phyloP scores from a whole-genome alignment of 2,888 invertebrate genomes.

The Macrophya annulata region DNA sequence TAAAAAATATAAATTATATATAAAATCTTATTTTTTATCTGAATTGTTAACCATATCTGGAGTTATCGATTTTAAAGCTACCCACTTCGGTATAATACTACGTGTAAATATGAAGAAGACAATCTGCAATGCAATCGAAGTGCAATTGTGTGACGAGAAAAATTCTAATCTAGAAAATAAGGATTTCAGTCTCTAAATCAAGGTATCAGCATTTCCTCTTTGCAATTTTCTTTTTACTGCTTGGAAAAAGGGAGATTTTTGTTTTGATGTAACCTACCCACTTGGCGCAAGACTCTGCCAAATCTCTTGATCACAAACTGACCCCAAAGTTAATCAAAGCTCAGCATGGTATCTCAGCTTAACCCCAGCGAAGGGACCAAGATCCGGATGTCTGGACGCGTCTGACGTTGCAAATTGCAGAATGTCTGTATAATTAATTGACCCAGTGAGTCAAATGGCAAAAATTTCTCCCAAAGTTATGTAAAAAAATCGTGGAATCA shows the following conservation, averaged over 20 bases:
- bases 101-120: not conserved
- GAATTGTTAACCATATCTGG: too few relatives aligned
- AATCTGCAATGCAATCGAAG: not conserved
- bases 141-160: not conserved
- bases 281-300: not conserved
- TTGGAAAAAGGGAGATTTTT: not conserved
- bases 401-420: slow-evolving; percentile 25
- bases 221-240: not conserved
- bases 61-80: too few relatives aligned
- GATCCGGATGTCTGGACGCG: not conserved
- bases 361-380: slow-evolving; percentile 15
- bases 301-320: slow-evolving; percentile 33
- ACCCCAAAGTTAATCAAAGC: slow-evolving; percentile 41
- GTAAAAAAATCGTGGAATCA: not conserved
- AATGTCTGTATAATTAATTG: slow-evolving; percentile 13
- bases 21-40: too few relatives aligned
- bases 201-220: too few relatives aligned
- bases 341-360: not conserved
- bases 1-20: too few relatives aligned
- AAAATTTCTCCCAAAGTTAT: not conserved
- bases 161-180: not conserved
- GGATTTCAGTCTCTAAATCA: not conserved
- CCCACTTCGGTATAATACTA: not conserved
- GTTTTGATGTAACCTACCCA: not conserved
- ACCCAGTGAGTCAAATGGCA: not conserved